Evolutionary conservation across 2,797 vertebrate species (phyloP).

Genomic region (Urophycis tenuis): DNA sequence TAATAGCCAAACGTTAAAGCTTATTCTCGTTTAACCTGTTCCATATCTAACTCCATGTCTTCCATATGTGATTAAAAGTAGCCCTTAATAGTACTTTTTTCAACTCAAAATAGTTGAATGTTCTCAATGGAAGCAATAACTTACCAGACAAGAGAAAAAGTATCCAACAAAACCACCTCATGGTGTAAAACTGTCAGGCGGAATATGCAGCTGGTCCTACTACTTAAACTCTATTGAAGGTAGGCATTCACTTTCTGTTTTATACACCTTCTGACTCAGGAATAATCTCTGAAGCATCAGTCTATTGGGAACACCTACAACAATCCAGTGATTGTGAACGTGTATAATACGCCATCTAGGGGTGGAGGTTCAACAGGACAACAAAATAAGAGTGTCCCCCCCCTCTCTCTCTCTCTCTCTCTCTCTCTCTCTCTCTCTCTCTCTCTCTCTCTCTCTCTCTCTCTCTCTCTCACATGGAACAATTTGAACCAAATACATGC

Average conservation of each 20-base stretch:
- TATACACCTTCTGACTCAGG: conserved; percentile 44
- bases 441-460: background rate
- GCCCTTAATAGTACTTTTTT: background rate
- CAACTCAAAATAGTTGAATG: background rate
- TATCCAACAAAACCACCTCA: conserved; percentile 54
- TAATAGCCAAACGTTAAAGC: too few species aligned
- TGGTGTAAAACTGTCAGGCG: conserved; percentile 39
- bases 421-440: background rate
- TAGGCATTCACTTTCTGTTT: conserved; percentile 46
- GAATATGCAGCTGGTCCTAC: conserved; percentile 22
- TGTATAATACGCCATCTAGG: conserved; percentile 32
- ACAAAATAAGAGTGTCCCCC: background rate
- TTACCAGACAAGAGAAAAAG: conserved; percentile 68
- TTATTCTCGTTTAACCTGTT: background rate
- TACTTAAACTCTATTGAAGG: conserved; percentile 32
- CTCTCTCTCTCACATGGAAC: too few species aligned
- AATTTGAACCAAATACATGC: too few species aligned
- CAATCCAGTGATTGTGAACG: conserved; percentile 26
- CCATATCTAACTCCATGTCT: background rate
- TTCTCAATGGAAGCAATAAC: conserved; percentile 21
- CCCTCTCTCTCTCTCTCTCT: background rate
- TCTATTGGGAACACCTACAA: conserved; percentile 41
- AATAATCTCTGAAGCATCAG: conserved; percentile 61
- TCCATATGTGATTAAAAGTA: background rate
- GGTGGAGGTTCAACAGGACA: conserved; percentile 23